Conservation (phyloP, 2,888 invertebrate genomes). For the Dastarcus helophoroides region DNA sequence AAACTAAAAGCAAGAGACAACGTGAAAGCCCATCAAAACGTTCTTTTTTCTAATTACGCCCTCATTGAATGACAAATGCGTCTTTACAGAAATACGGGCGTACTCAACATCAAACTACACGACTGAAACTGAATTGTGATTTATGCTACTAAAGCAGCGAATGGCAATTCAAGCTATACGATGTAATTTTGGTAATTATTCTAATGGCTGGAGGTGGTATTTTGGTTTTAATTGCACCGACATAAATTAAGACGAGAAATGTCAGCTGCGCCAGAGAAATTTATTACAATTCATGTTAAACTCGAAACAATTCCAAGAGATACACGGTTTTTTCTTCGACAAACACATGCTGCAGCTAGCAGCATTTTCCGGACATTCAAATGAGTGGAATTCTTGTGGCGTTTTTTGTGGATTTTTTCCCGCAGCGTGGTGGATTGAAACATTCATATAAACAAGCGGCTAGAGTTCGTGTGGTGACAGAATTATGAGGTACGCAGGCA, state of each 20-base stretch:
- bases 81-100: too few species aligned
- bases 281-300: constrained; percentile 5
- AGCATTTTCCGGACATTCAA: constrained; percentile 21
- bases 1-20: too few species aligned
- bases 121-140: too few species aligned
- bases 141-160: too few species aligned
- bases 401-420: constrained; percentile 24
- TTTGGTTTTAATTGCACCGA: constrained; percentile 11
- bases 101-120: too few species aligned
- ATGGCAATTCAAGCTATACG: too few species aligned
- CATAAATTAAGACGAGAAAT: constrained; percentile 10
- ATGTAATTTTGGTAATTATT: too few species aligned
- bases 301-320: constrained; percentile 15
- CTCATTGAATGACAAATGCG: too few species aligned
- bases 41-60: too few species aligned
- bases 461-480: constrained; percentile 33
- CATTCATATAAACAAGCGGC: constrained; percentile 33
- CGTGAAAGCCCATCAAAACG: too few species aligned
- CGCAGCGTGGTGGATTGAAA: constrained; percentile 31
- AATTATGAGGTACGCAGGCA: constrained; percentile 33
- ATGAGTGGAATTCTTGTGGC: constrained; percentile 22
- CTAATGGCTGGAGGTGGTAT: too few species aligned
- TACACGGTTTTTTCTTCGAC: constrained; percentile 16
- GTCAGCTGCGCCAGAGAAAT: constrained; percentile 9
- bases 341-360: constrained; percentile 22